These are phyloP conservation scores for Oxyura jamaicensis DNA, from an alignment of 2,113 vertebrate species.

Conservation along the genomic window DNA sequence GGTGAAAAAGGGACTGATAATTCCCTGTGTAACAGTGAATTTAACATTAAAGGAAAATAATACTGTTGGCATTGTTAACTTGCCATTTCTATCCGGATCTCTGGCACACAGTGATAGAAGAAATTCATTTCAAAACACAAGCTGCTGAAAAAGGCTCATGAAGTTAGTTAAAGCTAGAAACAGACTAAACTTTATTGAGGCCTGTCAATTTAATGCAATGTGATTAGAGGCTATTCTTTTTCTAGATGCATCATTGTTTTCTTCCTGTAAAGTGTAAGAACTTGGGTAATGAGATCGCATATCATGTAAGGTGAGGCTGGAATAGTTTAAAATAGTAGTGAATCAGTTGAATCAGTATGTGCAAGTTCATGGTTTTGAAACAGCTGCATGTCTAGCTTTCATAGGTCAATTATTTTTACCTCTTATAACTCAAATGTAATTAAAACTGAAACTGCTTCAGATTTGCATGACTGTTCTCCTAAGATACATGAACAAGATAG, in stretches of 20 bases:
- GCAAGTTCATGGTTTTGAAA: neutral
- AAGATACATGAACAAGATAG: neutral
- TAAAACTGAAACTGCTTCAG: neutral
- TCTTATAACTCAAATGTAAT: neutral
- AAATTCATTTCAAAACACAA: neutral
- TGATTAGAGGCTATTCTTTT: neutral
- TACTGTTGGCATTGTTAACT: neutral
- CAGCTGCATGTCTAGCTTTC: neutral
- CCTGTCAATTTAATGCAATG: accelerated
- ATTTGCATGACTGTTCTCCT: neutral
- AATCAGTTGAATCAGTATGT: neutral
- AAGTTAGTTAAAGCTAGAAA: neutral
- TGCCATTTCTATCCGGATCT: neutral
- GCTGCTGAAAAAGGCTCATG: neutral
- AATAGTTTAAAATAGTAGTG: neutral
- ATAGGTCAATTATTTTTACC: neutral
- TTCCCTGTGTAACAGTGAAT: neutral
- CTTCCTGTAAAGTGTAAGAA: neutral
- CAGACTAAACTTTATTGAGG: neutral
- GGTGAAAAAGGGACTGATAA: neutral
- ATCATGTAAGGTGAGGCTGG: neutral
- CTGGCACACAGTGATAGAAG: neutral
- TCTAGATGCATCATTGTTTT: neutral
- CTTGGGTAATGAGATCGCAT: neutral
- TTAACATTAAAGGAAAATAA: neutral